Conservation (phyloP, 2,113 vertebrate genomes). For the Circaetus gallicus region DNA sequence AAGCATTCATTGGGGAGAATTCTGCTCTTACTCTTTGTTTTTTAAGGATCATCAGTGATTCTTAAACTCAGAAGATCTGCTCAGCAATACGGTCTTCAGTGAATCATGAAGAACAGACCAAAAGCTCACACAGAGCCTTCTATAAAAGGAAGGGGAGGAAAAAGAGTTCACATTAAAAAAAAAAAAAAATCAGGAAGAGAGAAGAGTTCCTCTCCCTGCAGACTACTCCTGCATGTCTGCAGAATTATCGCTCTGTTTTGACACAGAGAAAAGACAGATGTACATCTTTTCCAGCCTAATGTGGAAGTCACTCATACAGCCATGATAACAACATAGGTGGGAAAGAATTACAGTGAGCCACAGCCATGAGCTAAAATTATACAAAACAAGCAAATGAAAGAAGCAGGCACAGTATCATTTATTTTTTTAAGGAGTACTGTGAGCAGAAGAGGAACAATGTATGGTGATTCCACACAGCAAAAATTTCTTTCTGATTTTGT, state of each 20-base stretch:
- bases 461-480: neutral
- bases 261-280: slow-evolving; percentile 4
- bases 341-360: neutral
- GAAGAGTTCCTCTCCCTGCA: neutral
- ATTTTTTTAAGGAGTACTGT: neutral
- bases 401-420: neutral
- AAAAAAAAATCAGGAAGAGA: neutral
- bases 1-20: neutral
- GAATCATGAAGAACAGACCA: neutral
- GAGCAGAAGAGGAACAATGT: neutral
- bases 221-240: neutral
- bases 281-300: neutral
- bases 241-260: neutral
- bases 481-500: neutral
- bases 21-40: neutral
- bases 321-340: neutral
- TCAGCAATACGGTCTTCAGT: neutral
- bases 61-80: neutral
- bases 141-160: neutral
- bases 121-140: neutral
- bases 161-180: neutral
- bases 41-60: neutral
- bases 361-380: neutral
- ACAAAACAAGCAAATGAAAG: neutral
- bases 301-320: neutral